Percentiles rank a stretch among this genome's conserved stretches.
phyloP scores from a whole-genome alignment of 2,888 invertebrate species.

The Lathronympha strigana region DNA sequence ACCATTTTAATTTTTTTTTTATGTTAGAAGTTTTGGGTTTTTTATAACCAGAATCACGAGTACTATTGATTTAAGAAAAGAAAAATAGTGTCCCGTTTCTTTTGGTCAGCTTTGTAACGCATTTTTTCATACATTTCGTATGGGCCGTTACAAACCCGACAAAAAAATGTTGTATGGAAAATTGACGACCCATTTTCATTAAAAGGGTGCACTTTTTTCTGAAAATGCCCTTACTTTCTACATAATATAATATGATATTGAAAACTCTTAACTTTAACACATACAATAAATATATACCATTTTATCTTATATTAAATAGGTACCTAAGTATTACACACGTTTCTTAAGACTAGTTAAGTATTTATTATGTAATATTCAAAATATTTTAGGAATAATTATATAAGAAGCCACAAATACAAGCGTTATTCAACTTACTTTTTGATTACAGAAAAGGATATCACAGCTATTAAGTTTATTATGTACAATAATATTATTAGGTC shows the following conservation, averaged over 20 bases:
- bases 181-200: no score
- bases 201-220: no score
- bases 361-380: constrained; percentile 49
- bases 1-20: no score
- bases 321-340: constrained; percentile 58
- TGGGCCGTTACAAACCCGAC: no score
- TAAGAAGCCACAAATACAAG: constrained; percentile 52
- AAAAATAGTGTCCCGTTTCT: no score
- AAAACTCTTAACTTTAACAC: constrained; percentile 58
- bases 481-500: constrained; percentile 54
- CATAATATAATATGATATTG: constrained; percentile 49
- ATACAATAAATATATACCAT: constrained; percentile 60
- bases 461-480: constrained; percentile 77
- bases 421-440: constrained; percentile 54
- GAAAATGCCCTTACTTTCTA: no score
- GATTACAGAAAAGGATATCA: constrained; percentile 73
- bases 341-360: constrained; percentile 78
- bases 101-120: no score
- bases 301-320: constrained; percentile 64
- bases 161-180: no score
- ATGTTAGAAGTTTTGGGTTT: no score
- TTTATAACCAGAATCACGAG: no score
- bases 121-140: no score
- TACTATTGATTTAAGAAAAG: no score
- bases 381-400: constrained; percentile 46